Evolutionary conservation across 1,140 invertebrate species (phyloP), one percentile per base, ranked within the genome.

Genomic region (Drosophila pandora): DNA sequence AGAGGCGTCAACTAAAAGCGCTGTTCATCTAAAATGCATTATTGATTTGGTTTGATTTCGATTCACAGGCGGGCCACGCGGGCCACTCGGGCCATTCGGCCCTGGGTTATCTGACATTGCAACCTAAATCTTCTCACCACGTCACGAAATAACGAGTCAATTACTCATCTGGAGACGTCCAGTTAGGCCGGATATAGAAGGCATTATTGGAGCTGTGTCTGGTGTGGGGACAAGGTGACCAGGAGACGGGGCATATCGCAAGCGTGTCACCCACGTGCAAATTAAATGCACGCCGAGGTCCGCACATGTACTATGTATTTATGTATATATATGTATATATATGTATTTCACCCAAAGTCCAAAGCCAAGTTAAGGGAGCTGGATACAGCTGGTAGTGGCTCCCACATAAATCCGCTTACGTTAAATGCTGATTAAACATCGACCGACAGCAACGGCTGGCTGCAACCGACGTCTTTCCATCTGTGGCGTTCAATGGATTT

Each of bases 401-500:
- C 73, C 59, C 76, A 69, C 56, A 77, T 65, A 77, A 81, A 81
- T 77, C 70, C 58, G 82, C 82, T 88, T 81, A 78, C 70, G 69
- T 75, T 88, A 79, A 87, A 82, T 79, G 78, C 59, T 75, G 74
- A 49, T 83, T 74, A 82, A 80, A 69, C 56, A 67, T 49, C 50
- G 58, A 30, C 41, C 55, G 59, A 48, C 58, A 30, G 12, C 12
- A 5, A 17, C 2, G 39, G 37, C 21, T 25, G 60, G 61, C 41
- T 8, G 17, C 55, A 22, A 13, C n/a, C 32, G 62, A 23, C 62
- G 25, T 6, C 25, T 28, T 12, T 64, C 34, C 45, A 65, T 48
- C 58, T 22, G 55, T 77, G 68, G 39, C 48, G 59, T 65, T 87
- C 68, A 87, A 78, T 81, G 62, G 68, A 78, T 68, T 81, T 85